These are phyloP conservation scores for Rhinogobius similis DNA, from an alignment of 2,113 vertebrate genomes.

Conservation along the genomic window DNA sequence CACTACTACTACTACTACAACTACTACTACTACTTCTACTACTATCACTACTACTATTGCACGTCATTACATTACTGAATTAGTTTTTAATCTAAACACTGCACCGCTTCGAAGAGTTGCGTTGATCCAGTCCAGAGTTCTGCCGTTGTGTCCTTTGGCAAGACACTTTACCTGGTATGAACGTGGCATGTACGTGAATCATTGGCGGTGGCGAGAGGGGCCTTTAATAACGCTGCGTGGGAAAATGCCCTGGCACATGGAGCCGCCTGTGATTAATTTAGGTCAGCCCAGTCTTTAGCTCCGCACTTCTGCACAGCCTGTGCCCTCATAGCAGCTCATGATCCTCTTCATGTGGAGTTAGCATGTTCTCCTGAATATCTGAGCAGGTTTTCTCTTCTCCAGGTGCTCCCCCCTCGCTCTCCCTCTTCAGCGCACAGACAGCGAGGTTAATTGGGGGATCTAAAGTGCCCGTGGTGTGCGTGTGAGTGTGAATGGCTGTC, in stretches of 20 bases:
- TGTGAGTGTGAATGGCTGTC: slow-evolving; percentile 9
- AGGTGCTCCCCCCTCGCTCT: not conserved
- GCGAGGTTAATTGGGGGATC: slow-evolving; percentile 9
- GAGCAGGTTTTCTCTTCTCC: not conserved
- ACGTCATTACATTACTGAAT: too few species aligned
- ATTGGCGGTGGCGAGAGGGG: too few species aligned
- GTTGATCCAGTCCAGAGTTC: too few species aligned
- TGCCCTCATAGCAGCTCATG: not conserved
- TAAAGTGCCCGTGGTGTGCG: slow-evolving; percentile 6
- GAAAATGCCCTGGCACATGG: not conserved
- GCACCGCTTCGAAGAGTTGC: too few species aligned
- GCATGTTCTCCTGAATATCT: not conserved
- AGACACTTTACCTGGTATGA: too few species aligned
- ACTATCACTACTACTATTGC: too few species aligned
- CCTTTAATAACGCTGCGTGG: too few species aligned
- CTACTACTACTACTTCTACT: too few species aligned
- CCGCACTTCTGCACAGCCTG: not conserved
- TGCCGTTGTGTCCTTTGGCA: too few species aligned
- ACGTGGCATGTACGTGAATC: too few species aligned
- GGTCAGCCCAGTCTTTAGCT: not conserved
- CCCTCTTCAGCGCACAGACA: not conserved
- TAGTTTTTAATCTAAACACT: too few species aligned
- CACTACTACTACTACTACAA: too few species aligned
- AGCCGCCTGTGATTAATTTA: not conserved
- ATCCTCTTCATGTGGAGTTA: not conserved